A percentile compares a stretch with the other conserved stretches of the same genome.
These are phyloP conservation scores for Nettapus auritus DNA, from an alignment of 2,113 vertebrate genomes.

Conservation along the genomic window DNA sequence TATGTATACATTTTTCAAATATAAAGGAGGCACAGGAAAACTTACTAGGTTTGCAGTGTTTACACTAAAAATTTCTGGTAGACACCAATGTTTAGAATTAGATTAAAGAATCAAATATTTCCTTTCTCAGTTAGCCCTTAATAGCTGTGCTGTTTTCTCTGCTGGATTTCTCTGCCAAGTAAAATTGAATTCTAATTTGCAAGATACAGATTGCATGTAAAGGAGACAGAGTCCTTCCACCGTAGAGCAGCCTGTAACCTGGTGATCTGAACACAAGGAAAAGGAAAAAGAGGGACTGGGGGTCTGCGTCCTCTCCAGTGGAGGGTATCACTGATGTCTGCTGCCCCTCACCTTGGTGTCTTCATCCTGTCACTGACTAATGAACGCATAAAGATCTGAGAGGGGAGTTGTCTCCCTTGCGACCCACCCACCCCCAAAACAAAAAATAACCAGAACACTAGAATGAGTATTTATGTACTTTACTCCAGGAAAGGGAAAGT, in stretches of 20 bases:
- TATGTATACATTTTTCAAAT: too few species aligned
- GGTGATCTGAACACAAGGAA: background rate
- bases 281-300: background rate
- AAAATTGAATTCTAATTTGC: background rate
- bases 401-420: background rate
- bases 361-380: background rate
- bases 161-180: background rate
- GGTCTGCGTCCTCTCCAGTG: background rate
- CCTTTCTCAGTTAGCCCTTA: background rate
- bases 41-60: background rate
- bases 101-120: too few species aligned
- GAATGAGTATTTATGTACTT: background rate
- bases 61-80: background rate
- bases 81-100: background rate
- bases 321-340: background rate
- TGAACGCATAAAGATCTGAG: background rate
- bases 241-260: background rate
- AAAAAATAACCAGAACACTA: background rate
- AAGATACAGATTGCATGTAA: background rate
- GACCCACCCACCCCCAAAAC: background rate
- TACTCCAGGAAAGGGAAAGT: background rate
- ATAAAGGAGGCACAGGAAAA: background rate
- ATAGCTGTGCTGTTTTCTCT: background rate
- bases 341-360: background rate
- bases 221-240: background rate